phyloP scores from a whole-genome alignment of 2,797 vertebrate genomes.

The Syngnathus acus region DNA sequence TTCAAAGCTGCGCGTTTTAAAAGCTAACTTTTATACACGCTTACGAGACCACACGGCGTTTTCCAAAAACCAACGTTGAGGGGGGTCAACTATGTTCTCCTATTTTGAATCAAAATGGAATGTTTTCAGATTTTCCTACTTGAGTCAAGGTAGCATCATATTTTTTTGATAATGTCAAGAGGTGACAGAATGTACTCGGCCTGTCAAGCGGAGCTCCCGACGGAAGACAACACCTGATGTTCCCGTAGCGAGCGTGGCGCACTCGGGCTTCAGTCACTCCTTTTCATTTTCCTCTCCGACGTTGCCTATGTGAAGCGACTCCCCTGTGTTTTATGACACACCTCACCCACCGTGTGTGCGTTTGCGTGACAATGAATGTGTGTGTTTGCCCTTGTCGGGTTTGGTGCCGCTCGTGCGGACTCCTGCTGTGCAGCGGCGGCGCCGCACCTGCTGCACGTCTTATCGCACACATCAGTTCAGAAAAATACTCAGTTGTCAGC shows the following conservation, averaged over 20 bases:
- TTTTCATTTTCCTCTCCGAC: neutral
- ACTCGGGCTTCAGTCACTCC: neutral
- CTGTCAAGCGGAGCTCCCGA: constrained; percentile 27
- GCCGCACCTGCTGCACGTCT: constrained; percentile 57
- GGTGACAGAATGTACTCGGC: constrained; percentile 17
- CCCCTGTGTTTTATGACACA: neutral
- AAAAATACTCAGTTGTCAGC: constrained; percentile 33
- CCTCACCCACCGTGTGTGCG: neutral
- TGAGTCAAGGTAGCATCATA: neutral
- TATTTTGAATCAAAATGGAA: no score
- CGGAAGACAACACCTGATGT: no score
- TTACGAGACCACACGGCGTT: neutral
- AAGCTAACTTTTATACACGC: neutral
- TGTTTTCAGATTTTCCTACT: no score
- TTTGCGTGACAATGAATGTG: constrained; percentile 12
- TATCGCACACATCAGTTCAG: constrained; percentile 43
- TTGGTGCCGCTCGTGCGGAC: constrained; percentile 26
- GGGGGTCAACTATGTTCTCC: neutral
- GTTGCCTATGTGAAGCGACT: neutral
- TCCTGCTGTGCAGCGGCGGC: constrained; percentile 42
- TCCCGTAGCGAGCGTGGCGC: no score
- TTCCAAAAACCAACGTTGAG: neutral
- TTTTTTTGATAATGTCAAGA: constrained; percentile 7
- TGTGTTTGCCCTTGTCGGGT: constrained; percentile 21
- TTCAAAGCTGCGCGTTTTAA: neutral